Conservation (phyloP, 2,797 vertebrate species). For the Silurus lanzhouensis region DNA sequence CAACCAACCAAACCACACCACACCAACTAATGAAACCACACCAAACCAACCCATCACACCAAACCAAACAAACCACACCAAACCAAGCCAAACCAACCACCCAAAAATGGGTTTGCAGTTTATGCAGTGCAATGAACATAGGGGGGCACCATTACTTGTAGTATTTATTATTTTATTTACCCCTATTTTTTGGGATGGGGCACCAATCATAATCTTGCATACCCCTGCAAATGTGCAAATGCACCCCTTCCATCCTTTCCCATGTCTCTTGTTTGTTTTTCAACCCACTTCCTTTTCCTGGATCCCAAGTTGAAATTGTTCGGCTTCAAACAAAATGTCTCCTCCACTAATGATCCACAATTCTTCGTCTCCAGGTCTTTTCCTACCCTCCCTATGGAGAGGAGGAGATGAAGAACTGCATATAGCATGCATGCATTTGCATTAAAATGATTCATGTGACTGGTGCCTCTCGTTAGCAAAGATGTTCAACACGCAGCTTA, state of each 20-base stretch:
- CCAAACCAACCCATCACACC: too few species aligned
- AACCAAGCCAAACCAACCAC: too few species aligned
- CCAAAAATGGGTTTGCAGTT: too few species aligned
- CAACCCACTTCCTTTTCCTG: conserved; percentile 65
- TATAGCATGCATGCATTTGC: conserved; percentile 75
- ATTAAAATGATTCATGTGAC: conserved; percentile 74
- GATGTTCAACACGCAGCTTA: conserved; percentile 56
- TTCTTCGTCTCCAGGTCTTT: conserved; percentile 74
- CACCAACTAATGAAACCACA: too few species aligned
- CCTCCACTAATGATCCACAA: conserved; percentile 75
- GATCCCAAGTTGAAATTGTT: conserved; percentile 71
- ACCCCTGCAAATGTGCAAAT: too few species aligned
- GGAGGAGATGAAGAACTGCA: conserved; percentile 11
- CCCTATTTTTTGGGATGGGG: too few species aligned
- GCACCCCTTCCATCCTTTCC: conserved; percentile 5
- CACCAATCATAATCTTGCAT: too few species aligned
- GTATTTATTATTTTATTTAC: too few species aligned
- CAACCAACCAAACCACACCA: too few species aligned
- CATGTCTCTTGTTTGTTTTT: conserved; percentile 74
- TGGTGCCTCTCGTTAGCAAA: conserved; percentile 57
- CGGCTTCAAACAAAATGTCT: conserved; percentile 78
- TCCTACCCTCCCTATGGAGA: conserved; percentile 50
- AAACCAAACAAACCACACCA: too few species aligned
- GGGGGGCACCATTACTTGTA: too few species aligned
- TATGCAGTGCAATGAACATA: too few species aligned